Percentiles rank a stretch among this genome's conserved stretches.
Conservation (phyloP, 2,113 vertebrate genomes). For the Alethe castanea region DNA sequence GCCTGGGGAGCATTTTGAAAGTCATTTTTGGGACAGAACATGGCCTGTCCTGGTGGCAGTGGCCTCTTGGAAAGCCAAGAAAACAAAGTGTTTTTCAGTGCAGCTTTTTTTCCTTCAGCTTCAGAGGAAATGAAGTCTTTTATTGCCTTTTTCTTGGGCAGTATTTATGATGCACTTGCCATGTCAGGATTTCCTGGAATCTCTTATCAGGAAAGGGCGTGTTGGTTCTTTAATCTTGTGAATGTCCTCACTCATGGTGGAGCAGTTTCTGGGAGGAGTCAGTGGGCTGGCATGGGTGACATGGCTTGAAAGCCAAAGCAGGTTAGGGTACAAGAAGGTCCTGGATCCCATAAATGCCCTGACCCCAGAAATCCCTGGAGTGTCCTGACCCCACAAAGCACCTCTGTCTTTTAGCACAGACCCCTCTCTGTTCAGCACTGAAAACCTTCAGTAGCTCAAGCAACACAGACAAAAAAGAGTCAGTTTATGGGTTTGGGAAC, state of each 20-base stretch:
- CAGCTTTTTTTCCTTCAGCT: background rate
- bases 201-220: background rate
- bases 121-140: background rate
- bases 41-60: background rate
- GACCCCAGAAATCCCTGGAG: background rate
- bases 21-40: background rate
- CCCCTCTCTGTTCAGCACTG: background rate
- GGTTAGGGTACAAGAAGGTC: background rate
- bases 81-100: background rate
- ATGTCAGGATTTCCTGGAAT: background rate
- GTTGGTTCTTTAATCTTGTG: background rate
- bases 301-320: background rate
- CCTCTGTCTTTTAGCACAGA: background rate
- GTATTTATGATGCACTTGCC: background rate
- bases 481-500: background rate
- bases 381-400: background rate
- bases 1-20: background rate
- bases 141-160: background rate
- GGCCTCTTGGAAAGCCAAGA: background rate
- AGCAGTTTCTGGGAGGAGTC: background rate
- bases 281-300: background rate
- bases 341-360: background rate
- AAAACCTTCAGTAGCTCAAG: background rate
- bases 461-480: accelerated
- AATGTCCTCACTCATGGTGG: background rate